Conservation (phyloP, 2,113 vertebrate genomes). For the Craseonycteris thonglongyai region DNA sequence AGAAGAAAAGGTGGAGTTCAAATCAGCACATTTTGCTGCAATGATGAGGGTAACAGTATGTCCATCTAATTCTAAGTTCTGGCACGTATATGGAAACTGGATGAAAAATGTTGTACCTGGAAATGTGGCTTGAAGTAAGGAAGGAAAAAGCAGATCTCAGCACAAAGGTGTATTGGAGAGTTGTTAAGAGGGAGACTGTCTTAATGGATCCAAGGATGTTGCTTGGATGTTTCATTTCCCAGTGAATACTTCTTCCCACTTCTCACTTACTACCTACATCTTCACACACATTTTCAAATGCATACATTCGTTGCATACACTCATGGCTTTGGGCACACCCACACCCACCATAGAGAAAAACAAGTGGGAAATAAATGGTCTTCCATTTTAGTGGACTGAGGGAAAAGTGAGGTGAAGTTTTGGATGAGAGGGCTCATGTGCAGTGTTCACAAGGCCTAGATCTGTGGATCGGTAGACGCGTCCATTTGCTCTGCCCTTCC, state of each 20-base stretch:
- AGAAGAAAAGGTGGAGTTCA: background rate
- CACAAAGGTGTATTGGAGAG: rapidly evolving
- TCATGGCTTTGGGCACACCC: background rate
- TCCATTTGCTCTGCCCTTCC: background rate
- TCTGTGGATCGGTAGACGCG: background rate
- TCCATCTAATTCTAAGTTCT: background rate
- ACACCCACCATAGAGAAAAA: background rate
- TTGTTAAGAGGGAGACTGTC: background rate
- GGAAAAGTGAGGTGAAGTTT: background rate
- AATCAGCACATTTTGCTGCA: background rate
- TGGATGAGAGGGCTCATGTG: too few species aligned
- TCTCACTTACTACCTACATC: background rate
- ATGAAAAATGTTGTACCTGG: background rate
- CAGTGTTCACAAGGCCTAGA: background rate
- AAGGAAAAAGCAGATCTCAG: background rate
- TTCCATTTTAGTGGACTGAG: background rate
- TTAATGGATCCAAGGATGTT: background rate
- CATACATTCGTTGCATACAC: background rate
- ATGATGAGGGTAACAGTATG: background rate
- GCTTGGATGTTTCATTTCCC: background rate
- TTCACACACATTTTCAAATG: background rate
- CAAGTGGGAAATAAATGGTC: background rate
- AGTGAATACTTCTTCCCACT: background rate
- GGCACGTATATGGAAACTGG: background rate
- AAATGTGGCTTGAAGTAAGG: background rate